phyloP scores from a whole-genome alignment of 53 echinoderm and acorn worm species.

The Actinopyga echinites region DNA sequence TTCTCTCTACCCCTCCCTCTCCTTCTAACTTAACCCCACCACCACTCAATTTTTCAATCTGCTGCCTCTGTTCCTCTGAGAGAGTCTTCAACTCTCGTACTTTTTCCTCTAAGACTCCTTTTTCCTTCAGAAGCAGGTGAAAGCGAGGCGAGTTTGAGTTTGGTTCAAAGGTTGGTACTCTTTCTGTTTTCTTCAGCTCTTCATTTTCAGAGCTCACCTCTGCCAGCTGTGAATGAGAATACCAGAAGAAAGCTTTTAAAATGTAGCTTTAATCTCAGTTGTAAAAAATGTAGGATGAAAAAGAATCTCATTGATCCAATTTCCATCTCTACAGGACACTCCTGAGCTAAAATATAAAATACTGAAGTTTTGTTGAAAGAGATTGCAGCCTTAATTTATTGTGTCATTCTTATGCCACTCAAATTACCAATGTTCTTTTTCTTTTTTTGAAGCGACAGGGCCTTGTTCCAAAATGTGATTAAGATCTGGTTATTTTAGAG shows the following conservation, averaged over 20 bases:
- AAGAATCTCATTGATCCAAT: too few species aligned
- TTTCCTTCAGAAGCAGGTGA: conserved; percentile 67
- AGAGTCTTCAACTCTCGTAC: conserved; percentile 63
- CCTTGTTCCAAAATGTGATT: too few species aligned
- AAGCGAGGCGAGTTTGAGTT: conserved; percentile 45
- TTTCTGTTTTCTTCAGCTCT: conserved; percentile 54
- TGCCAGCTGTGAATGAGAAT: conserved; percentile 58
- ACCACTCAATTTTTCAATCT: conserved; percentile 57
- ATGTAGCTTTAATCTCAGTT: too few species aligned
- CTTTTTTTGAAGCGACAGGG: too few species aligned
- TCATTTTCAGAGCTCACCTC: conserved; percentile 82
- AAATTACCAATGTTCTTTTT: too few species aligned
- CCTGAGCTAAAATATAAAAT: too few species aligned
- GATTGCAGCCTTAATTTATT: too few species aligned
- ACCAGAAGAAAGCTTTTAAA: too few species aligned
- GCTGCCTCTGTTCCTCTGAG: conserved; percentile 65
- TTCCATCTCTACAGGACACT: too few species aligned
- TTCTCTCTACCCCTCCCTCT: not conserved
- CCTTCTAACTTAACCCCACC: conserved; percentile 43
- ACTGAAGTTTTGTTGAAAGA: not conserved
- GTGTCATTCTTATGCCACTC: too few species aligned
- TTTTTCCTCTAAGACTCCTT: conserved; percentile 66
- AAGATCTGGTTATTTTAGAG: too few species aligned
- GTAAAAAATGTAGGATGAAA: not conserved
- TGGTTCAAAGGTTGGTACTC: conserved; percentile 24